Evolutionary conservation across 1,140 invertebrate genomes (phyloP).

Genomic region (Trichogramma pretiosum): DNA sequence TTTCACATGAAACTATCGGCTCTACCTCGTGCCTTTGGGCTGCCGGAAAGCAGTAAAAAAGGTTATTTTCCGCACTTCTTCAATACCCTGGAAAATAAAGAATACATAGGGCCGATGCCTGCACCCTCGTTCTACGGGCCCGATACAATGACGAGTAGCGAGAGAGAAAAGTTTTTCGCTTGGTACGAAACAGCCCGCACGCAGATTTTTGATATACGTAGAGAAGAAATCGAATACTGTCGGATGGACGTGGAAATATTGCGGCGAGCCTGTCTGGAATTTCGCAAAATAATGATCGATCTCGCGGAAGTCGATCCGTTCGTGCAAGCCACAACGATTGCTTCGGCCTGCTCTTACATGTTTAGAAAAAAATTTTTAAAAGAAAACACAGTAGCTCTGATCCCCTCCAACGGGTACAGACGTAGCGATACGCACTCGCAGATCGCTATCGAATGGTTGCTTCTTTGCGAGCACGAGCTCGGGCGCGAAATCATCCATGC

Average conservation of each 20-base stretch:
- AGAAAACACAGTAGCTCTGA: background rate
- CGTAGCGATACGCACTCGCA: background rate
- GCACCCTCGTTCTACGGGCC: conserved; percentile 15
- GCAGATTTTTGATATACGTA: background rate
- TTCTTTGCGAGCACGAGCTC: background rate
- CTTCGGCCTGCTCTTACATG: background rate
- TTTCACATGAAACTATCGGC: conserved; percentile 23
- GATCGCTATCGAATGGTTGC: background rate
- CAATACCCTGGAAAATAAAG: conserved; percentile 24
- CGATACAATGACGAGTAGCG: conserved; percentile 13
- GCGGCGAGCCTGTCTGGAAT: background rate
- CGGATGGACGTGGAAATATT: background rate
- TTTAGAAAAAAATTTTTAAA: background rate
- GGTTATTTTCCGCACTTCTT: conserved; percentile 26
- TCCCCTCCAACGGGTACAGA: background rate
- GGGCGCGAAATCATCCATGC: background rate
- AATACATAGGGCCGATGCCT: conserved; percentile 13
- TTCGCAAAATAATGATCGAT: background rate
- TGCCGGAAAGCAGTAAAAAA: conserved; percentile 14
- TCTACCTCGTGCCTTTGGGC: conserved; percentile 25
- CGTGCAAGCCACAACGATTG: background rate
- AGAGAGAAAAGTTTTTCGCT: conserved; percentile 13
- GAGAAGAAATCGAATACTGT: background rate
- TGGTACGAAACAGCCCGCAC: conserved; percentile 11
- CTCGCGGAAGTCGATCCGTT: background rate